phyloP scores from a whole-genome alignment of 2,113 vertebrate genomes.

The Merops nubicus region DNA sequence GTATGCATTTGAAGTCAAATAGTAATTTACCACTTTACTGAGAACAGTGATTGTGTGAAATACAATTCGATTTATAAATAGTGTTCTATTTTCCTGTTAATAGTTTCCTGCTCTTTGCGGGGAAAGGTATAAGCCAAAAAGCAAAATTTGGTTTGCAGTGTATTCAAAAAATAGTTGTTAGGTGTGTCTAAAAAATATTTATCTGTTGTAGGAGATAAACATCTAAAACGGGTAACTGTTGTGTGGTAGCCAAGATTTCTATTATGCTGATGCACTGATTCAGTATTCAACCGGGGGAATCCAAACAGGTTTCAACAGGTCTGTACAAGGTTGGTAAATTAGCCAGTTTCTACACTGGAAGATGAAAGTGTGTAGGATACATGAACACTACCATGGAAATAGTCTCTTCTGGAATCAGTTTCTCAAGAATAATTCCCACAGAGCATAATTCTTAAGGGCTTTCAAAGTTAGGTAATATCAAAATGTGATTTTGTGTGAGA shows the following conservation, averaged over 20 bases:
- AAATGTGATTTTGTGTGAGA: not conserved
- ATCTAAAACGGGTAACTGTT: not conserved
- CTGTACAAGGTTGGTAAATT: slow-evolving; percentile 16
- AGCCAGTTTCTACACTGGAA: not conserved
- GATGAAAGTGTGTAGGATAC: not conserved
- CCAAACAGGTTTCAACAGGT: slow-evolving; percentile 19
- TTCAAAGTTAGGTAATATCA: not conserved
- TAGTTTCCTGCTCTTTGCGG: no score
- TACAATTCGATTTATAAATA: not conserved
- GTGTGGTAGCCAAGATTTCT: slow-evolving; percentile 1
- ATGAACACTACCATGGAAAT: not conserved
- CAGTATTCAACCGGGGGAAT: not conserved
- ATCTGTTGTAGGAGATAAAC: not conserved
- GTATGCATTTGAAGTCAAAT: not conserved
- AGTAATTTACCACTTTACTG: not conserved
- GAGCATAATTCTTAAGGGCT: not conserved
- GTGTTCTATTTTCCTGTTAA: no score
- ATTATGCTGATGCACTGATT: not conserved
- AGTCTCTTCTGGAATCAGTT: not conserved
- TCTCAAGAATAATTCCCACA: not conserved
- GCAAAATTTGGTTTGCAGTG: not conserved
- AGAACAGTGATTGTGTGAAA: not conserved
- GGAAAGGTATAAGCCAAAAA: no score
- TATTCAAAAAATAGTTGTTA: slow-evolving; percentile 13
- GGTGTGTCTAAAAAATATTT: slow-evolving; percentile 36